These are phyloP conservation scores for Hydropsyche tenuis DNA, from an alignment of 1,140 invertebrate species.

Conservation along the genomic window DNA sequence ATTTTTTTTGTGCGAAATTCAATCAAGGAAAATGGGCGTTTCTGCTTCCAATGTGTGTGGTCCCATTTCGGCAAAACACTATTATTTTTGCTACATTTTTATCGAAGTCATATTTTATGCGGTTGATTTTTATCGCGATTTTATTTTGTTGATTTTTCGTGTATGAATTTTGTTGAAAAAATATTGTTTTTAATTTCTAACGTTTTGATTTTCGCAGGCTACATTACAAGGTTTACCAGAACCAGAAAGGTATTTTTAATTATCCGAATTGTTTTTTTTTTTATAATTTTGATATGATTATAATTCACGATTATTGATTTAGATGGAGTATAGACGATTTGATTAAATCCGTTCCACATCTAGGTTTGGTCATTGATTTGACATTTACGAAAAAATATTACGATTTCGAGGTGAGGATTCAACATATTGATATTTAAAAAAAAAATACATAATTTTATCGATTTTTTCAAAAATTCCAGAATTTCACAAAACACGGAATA, in stretches of 20 bases:
- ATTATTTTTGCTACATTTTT: conserved; percentile 23
- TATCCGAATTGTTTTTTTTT: too few relatives aligned
- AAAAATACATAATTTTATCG: conserved; percentile 5
- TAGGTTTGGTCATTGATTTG: conserved; percentile 46
- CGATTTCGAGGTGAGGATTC: conserved; percentile 32
- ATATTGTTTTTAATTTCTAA: neutral
- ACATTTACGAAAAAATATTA: conserved; percentile 45
- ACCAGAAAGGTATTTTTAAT: neutral
- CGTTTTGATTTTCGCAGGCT: conserved; percentile 9
- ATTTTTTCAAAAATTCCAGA: conserved; percentile 25
- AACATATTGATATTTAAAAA: neutral
- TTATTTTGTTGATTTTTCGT: neutral
- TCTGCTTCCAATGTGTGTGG: conserved; percentile 18
- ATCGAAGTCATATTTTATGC: conserved; percentile 2
- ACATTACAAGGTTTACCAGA: neutral
- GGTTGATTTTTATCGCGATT: neutral
- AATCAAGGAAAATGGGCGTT: conserved; percentile 38
- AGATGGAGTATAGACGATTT: conserved; percentile 42
- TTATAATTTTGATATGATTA: too few relatives aligned
- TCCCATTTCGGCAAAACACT: conserved; percentile 26
- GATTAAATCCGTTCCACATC: conserved; percentile 31
- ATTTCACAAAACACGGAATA: conserved; percentile 11
- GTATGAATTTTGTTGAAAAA: neutral
- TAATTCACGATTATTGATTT: conserved; percentile 13
- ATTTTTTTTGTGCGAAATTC: conserved; percentile 31